Conservation (phyloP, 2,888 invertebrate genomes). For the Eremobia ochroleuca region DNA sequence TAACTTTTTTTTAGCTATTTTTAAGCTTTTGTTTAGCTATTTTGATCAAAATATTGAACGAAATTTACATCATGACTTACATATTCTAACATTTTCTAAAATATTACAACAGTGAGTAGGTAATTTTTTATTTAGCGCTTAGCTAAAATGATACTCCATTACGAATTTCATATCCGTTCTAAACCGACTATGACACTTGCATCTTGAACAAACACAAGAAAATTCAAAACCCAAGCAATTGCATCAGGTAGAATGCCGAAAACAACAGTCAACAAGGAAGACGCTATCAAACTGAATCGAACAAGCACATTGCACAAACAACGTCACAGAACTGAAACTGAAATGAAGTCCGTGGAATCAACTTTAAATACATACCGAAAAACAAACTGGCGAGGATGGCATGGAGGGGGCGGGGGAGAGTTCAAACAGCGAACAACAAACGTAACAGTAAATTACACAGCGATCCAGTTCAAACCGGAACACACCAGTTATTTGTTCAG, state of each 20-base stretch:
- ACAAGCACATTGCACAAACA: constrained; percentile 63
- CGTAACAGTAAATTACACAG: constrained; percentile 86
- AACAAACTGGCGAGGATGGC: constrained; percentile 76
- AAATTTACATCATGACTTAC: background rate
- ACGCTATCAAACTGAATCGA: constrained; percentile 59
- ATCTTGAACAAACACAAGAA: background rate
- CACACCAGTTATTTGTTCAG: constrained; percentile 85
- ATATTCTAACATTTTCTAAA: background rate
- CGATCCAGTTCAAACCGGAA: constrained; percentile 79
- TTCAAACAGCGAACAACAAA: constrained; percentile 81
- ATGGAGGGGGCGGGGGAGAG: constrained; percentile 39
- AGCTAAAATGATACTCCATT: background rate
- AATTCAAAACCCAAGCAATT: constrained; percentile 26
- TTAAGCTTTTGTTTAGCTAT: background rate
- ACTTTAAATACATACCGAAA: constrained; percentile 78
- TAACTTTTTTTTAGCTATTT: background rate
- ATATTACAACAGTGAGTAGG: background rate
- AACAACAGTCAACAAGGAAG: constrained; percentile 54
- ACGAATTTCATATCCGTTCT: background rate
- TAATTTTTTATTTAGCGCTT: background rate
- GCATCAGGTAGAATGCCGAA: constrained; percentile 30
- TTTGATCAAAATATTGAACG: background rate
- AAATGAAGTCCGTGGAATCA: constrained; percentile 71
- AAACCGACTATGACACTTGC: background rate
- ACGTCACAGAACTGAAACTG: constrained; percentile 63